Base-by-base conservation (phyloP, 2,113 vertebrate genomes). In the Cardinalis cardinalis region DNA sequence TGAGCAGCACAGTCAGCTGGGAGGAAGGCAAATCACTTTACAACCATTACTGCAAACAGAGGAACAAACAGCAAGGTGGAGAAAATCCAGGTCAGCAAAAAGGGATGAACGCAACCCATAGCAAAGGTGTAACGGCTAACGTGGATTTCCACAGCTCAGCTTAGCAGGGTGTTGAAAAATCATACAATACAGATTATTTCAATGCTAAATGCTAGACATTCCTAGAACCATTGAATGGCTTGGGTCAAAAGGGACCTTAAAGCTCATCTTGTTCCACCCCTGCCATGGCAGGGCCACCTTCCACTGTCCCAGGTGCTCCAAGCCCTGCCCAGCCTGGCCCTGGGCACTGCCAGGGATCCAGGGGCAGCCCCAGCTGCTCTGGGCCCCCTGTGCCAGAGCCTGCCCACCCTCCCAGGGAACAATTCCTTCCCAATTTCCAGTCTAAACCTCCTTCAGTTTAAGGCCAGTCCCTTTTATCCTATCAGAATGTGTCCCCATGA, bases 381-480 rank as follows among this genome's bases (percentile, higher is more conserved):
- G 66, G 43, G 18, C 31, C 72, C 1, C n/a, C 66, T 64, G 51
- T 32, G 32, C 76, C 68, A 66, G 59, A 51, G 0, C 0, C 46
- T 72, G 0, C 0, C 0, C 85, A 52, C 38, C 38, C 13, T 53
- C 3, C 0, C 6, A 60, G 46, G 17, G 7, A 46, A 48, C 1
- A 48, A 60, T 34, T 53, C 1, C 29, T 60, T 0, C 46, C 25
- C 23, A 16, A 14, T 48, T 26, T 34, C 25, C 28, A 12, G 8
- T 15, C n/a, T 53, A 53, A 74, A 46, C 2, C 20, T 60, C n/a
- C 53, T 23, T 10, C 60, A 40, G n/a, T 21, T 34, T 21, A 29
- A 25, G 5, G 19, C 5, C 29, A 31, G 28, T 40, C 5, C 14
- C 24, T 25, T 74, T 25, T 60, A 7, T n/a, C 12, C n/a, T 14